phyloP scores from a whole-genome alignment of 2,888 invertebrate genomes.

The Megamerina dolium region DNA sequence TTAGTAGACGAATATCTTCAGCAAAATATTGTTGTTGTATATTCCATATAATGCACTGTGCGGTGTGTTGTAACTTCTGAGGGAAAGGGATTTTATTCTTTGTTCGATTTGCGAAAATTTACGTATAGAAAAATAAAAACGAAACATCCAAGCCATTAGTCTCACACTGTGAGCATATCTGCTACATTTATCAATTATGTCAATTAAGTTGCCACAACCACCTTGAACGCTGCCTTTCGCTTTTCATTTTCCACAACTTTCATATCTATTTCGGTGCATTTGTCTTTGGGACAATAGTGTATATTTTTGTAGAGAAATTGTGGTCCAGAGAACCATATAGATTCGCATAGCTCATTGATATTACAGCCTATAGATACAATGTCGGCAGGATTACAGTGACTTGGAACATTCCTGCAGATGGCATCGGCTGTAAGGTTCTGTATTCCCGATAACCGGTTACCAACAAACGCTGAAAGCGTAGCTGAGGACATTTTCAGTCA shows the following conservation, averaged over 20 bases:
- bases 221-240: too few relatives aligned
- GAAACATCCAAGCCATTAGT: slow-evolving; percentile 2
- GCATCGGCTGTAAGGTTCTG: slow-evolving; percentile 1
- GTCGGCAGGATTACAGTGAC: slow-evolving; percentile 2
- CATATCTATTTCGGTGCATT: slow-evolving; percentile 6
- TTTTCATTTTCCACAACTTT: too few relatives aligned
- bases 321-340: slow-evolving; percentile 9
- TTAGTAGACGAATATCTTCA: neutral
- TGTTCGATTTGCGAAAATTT: neutral
- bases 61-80: neutral
- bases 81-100: too few relatives aligned
- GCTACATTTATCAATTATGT: too few relatives aligned
- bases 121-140: neutral
- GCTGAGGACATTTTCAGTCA: slow-evolving; percentile 13
- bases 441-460: slow-evolving; percentile 18
- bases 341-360: slow-evolving; percentile 5
- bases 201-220: neutral
- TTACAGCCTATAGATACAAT: slow-evolving; percentile 6
- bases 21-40: too few relatives aligned
- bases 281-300: neutral
- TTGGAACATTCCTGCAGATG: slow-evolving; percentile 8
- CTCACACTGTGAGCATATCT: too few relatives aligned
- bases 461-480: slow-evolving; percentile 12
- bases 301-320: neutral
- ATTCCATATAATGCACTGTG: neutral